Percentiles rank a stretch among this genome's conserved stretches.
These are phyloP conservation scores for Lithosia quadra DNA, from an alignment of 2,888 invertebrate genomes.

Conservation along the genomic window DNA sequence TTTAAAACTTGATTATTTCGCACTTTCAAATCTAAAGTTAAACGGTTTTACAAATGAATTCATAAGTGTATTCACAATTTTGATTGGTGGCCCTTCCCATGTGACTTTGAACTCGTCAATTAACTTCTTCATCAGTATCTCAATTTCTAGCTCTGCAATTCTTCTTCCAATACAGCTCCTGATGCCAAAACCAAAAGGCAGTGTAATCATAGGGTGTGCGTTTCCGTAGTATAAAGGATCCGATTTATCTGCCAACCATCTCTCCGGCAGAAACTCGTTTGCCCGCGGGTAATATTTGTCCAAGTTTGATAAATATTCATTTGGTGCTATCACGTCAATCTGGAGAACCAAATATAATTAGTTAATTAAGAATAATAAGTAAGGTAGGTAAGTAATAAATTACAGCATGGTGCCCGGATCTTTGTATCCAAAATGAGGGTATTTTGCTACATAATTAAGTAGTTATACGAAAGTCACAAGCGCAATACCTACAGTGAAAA, in stretches of 20 bases:
- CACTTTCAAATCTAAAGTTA: conserved; percentile 61
- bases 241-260: conserved; percentile 88
- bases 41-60: conserved; percentile 63
- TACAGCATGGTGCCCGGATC: background rate
- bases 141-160: conserved; percentile 91
- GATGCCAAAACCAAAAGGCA: conserved; percentile 90
- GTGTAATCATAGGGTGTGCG: conserved; percentile 87
- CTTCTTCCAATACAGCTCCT: conserved; percentile 90
- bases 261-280: conserved; percentile 88
- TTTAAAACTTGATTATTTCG: conserved; percentile 33
- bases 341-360: conserved; percentile 54
- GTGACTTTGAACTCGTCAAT: conserved; percentile 64
- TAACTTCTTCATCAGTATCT: conserved; percentile 80
- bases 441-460: no score
- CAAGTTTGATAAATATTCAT: conserved; percentile 88
- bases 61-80: conserved; percentile 59
- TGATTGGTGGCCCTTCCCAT: conserved; percentile 76
- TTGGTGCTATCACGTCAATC: conserved; percentile 91
- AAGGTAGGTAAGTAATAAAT: background rate
- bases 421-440: no score
- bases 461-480: background rate
- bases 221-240: conserved; percentile 79
- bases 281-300: conserved; percentile 87
- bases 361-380: background rate
- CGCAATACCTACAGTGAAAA: background rate